Conservation (phyloP, 2,888 invertebrate genomes). For the Penaeus monodon region DNA sequence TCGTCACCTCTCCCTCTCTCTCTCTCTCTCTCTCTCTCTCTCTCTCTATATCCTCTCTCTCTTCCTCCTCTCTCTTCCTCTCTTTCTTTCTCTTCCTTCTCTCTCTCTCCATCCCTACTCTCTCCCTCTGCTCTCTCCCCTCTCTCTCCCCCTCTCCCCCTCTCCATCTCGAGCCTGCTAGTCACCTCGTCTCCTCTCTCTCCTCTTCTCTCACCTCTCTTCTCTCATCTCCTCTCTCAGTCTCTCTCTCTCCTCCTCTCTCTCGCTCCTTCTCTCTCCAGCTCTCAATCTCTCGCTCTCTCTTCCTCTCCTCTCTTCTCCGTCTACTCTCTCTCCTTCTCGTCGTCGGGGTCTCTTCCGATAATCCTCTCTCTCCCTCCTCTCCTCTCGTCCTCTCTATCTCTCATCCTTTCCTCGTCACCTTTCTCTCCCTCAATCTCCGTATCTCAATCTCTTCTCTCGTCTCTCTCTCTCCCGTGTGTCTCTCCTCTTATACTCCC, state of each 20-base stretch:
- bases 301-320: not conserved
- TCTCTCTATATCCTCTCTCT: not conserved
- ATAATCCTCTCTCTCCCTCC: too few species aligned
- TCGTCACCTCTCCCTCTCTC: too few species aligned
- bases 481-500: not conserved
- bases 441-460: too few species aligned
- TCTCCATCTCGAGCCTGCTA: too few species aligned
- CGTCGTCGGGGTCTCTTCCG: too few species aligned
- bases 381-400: too few species aligned
- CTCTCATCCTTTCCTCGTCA: too few species aligned
- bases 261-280: not conserved
- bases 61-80: not conserved
- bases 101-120: not conserved
- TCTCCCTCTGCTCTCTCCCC: conserved; percentile 7
- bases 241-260: not conserved
- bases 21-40: too few species aligned
- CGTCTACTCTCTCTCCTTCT: too few species aligned
- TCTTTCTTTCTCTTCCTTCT: not conserved
- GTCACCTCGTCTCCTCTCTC: too few species aligned
- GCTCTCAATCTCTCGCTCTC: not conserved
- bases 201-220: not conserved
- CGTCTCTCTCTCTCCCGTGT: not conserved
- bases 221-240: not conserved
- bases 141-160: too few species aligned
- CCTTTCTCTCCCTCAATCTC: not conserved